Evolutionary conservation across 2,113 vertebrate genomes (phyloP), one percentile per base, ranked within the genome.

Genomic region (Antechinus flavipes): DNA sequence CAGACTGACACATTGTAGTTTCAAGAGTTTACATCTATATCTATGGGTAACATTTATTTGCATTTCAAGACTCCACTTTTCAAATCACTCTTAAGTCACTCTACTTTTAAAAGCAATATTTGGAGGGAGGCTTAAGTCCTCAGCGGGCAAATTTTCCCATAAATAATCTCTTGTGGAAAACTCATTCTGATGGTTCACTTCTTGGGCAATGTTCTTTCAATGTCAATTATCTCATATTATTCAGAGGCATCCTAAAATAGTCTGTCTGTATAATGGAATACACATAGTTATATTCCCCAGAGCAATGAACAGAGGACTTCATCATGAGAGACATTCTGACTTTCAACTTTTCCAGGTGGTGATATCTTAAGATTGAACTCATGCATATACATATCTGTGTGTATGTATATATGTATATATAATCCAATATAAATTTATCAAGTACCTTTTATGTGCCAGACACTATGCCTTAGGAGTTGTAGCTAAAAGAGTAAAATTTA

Each of bases 61-160:
- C 76, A 95, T 25, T 50, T 93, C 49, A 90, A 42, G 2, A 94
- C 95, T 91, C 68, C 95, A 95, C 96, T 91, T 30, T 91, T 1
- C 16, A 84, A 89, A 25, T 7, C 91, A 35, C 61, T 52, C 93
- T 9, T 91, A 92, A 61, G 23, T 16, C 61, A 90, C 30, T 42
- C 47, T 54, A 84, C 50, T 76, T 93, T 89, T 23, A 94, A 90
- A 0, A 68, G 24, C 58, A 93, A 46, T 2, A 4, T 94, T 8
- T 94, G 91, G 50, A 93, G 89, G 54, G 89, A 93, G 12, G 54
- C 50, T 30, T 90, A 27, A 11, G 14, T 26, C 53, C 11, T 55
- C 26, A 56, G 49, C 42, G 58, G 49, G 68, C 53, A 93, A 61
- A 3, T 56, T 93, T 12, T 58, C 8, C 90, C 53, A 95, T 56